Conservation (phyloP, 2,797 vertebrate species). For the Allenopithecus nigroviridis region DNA sequence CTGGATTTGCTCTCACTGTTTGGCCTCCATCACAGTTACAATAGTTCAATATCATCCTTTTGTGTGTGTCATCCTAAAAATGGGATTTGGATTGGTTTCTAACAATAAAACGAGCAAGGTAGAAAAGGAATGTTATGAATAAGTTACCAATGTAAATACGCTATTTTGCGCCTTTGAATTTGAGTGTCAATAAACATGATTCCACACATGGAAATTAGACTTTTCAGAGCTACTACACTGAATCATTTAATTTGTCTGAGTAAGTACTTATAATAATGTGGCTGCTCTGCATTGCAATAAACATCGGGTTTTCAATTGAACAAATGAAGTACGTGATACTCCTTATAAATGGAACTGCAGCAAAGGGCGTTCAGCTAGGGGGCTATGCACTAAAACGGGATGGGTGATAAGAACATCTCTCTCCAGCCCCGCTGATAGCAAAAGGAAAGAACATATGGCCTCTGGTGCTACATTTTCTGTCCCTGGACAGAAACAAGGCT, state of each 20-base stretch:
- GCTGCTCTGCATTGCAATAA: slow-evolving; percentile 50
- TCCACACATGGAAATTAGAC: slow-evolving; percentile 71
- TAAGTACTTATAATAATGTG: slow-evolving; percentile 68
- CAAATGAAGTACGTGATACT: slow-evolving; percentile 70
- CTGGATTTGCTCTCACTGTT: not conserved
- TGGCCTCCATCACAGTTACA: not conserved
- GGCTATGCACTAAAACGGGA: not conserved
- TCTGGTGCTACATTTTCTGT: slow-evolving; percentile 38
- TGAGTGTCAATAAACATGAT: slow-evolving; percentile 73
- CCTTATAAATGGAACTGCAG: slow-evolving; percentile 1
- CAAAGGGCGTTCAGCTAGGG: not conserved
- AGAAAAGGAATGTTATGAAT: slow-evolving; percentile 60
- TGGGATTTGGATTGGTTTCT: slow-evolving; percentile 36
- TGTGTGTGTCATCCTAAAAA: slow-evolving; percentile 1
- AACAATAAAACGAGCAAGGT: slow-evolving; percentile 66
- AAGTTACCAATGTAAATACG: slow-evolving; percentile 60
- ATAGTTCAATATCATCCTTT: slow-evolving; percentile 57
- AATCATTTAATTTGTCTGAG: slow-evolving; percentile 81
- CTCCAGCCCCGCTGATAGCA: not conserved
- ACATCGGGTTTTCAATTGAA: slow-evolving; percentile 78
- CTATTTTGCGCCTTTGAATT: slow-evolving; percentile 60
- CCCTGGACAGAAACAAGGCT: not conserved
- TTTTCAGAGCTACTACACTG: slow-evolving; percentile 67
- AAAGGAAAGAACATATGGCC: not conserved
- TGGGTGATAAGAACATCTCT: not conserved